These are phyloP conservation scores for Crocuta crocuta DNA, from an alignment of 2,113 vertebrate genomes.

Conservation along the genomic window DNA sequence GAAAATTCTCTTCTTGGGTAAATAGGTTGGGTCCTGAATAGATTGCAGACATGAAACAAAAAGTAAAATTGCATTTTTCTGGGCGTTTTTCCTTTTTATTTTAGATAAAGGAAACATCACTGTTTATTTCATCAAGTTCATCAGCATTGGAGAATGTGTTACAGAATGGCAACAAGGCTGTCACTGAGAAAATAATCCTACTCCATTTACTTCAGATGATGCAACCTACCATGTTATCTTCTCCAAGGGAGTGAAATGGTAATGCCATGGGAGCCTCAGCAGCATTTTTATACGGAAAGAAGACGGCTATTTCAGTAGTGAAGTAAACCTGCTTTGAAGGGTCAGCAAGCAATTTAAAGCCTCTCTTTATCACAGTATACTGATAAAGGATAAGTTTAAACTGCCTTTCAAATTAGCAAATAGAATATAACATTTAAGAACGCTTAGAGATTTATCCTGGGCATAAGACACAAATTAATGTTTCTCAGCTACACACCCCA, in stretches of 20 bases:
- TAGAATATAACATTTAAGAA: conserved; percentile 23
- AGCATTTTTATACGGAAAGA: conserved; percentile 48
- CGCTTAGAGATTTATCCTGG: not conserved
- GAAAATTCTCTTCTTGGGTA: conserved; percentile 70
- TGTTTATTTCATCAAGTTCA: conserved; percentile 71
- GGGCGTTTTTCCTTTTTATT: conserved; percentile 57
- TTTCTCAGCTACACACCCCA: not conserved
- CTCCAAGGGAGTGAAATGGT: conserved; percentile 79
- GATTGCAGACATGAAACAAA: conserved; percentile 58
- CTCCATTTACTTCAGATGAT: conserved; percentile 81
- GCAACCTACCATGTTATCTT: conserved; percentile 80
- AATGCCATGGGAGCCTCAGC: conserved; percentile 64
- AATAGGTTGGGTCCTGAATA: conserved; percentile 70
- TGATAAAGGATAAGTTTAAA: conserved; percentile 76
- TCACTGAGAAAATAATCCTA: conserved; percentile 83
- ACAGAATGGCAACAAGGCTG: conserved; percentile 73
- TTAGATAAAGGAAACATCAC: conserved; percentile 57
- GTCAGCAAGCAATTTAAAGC: conserved; percentile 76
- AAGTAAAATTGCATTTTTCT: conserved; percentile 66
- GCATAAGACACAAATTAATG: not conserved
- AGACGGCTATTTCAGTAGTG: conserved; percentile 68
- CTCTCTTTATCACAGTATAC: conserved; percentile 57
- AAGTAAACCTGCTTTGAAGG: conserved; percentile 65
- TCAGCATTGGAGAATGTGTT: conserved; percentile 73
- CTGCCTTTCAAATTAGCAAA: conserved; percentile 74